phyloP scores from a whole-genome alignment of 2,797 vertebrate genomes.

The Oreortyx pictus region DNA sequence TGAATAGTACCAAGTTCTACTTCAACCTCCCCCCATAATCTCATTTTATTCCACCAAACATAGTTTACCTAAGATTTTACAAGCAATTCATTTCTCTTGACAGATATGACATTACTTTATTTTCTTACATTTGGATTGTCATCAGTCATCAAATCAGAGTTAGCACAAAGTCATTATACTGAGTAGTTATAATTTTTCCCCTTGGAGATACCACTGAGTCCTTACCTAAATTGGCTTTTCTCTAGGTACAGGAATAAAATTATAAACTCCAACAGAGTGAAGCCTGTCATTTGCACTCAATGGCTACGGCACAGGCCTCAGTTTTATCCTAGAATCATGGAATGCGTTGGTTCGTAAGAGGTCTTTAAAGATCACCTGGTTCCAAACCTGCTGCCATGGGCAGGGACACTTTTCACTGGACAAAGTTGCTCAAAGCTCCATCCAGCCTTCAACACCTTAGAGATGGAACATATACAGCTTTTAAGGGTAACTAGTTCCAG shows the following conservation, averaged over 20 bases:
- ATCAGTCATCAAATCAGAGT: conserved; percentile 29
- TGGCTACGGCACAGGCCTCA: not conserved
- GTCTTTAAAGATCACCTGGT: not conserved
- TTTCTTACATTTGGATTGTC: conserved; percentile 51
- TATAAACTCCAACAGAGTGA: not conserved
- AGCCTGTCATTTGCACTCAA: not conserved
- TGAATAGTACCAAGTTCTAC: not conserved
- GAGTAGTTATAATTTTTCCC: not conserved
- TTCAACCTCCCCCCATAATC: not conserved
- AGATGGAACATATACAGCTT: not conserved
- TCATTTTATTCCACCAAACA: conserved; percentile 21
- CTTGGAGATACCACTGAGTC: not conserved
- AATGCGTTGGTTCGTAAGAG: not conserved
- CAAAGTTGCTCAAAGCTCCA: not conserved
- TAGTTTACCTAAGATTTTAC: conserved; percentile 41
- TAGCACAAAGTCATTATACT: conserved; percentile 24
- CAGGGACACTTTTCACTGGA: not conserved
- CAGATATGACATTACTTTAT: not conserved
- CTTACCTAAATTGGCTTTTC: not conserved
- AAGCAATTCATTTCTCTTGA: conserved; percentile 6
- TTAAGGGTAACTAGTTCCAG: not conserved
- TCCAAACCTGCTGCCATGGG: not conserved
- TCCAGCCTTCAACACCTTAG: not conserved
- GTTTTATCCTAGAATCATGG: not conserved
- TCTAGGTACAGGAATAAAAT: not conserved